Base-by-base conservation (phyloP, 2,888 invertebrate species). In the Himalopsyche anomala region DNA sequence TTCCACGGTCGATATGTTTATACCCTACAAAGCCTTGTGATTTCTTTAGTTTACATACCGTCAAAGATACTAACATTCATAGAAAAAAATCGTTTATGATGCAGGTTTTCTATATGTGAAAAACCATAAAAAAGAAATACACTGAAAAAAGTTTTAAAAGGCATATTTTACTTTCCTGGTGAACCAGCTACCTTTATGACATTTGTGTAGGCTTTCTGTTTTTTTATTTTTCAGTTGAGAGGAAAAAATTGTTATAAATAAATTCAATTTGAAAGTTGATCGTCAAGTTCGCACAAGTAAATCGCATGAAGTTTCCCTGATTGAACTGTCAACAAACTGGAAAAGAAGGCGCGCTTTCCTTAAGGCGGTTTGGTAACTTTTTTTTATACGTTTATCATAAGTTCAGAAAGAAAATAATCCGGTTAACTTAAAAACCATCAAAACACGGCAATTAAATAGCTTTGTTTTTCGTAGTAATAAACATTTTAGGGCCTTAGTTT, bases 251-350 rank as follows among this genome's bases (percentile, higher is more conserved):
- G 74, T 74, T 74, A 74, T 38, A 74, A 28, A 28, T 28, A 28
- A 74, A 74, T 74, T 74, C 74, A 74, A 74, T 74, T 74, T 74
- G 74, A 74, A 74, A 74, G 74, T 74, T 74, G 74, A 74, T 74
- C 38, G 74, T 12, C 6, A 74, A 74, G 74, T 74, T 74, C 38
- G 74, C 36, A 36, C 74, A 74, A 74, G 74, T 74, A 51, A 51
- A 69, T 56, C 69, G 81, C 69, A 45, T 51, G 38, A 74, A 84
- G 84, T 74, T 74, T 36, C 19, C 80, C 74, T 85, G 85, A 85
- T 85, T 85, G 85, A 85, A 82, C 85, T 85, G 85, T 85, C 85
- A 85, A 82, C 82, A 85, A 85, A 85, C 82, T 82, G 82, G 74
- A 38, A 85, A 54, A 54, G 69, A 74, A 85, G 82, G 85, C 79